A percentile compares a stretch with the other conserved stretches of the same genome.
phyloP scores from a whole-genome alignment of 1,140 invertebrate species.

The Lamellibrachia luymesi region DNA sequence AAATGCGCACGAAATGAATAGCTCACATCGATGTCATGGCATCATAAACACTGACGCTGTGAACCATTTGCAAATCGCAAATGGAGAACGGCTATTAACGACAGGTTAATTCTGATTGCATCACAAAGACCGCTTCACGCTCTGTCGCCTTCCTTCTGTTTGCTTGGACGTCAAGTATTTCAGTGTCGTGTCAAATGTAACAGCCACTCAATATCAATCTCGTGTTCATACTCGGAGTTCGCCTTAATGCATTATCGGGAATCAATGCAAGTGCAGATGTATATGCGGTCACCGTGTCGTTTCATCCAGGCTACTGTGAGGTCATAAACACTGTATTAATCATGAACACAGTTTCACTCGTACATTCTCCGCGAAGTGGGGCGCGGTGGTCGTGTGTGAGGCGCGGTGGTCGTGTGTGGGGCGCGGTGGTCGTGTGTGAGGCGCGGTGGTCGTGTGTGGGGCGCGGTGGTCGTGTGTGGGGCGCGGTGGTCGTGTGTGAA shows the following conservation, averaged over 20 bases:
- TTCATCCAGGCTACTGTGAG: not conserved
- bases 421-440: too few species aligned
- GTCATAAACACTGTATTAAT: not conserved
- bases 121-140: not conserved
- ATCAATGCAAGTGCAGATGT: not conserved
- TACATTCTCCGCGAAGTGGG: not conserved
- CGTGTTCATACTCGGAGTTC: not conserved
- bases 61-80: not conserved
- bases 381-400: not conserved
- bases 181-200: slow-evolving; percentile 32
- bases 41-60: not conserved
- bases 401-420: too few species aligned
- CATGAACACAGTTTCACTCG: not conserved
- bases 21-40: too few species aligned
- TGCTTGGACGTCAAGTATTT: slow-evolving; percentile 41
- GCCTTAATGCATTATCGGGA: not conserved
- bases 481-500: too few species aligned
- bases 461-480: too few species aligned
- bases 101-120: not conserved
- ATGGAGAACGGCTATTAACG: not conserved
- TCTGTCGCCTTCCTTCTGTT: slow-evolving; percentile 35
- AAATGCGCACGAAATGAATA: not conserved
- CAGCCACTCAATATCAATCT: not conserved
- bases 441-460: too few species aligned
- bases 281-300: not conserved